Evolutionary conservation across 2,113 vertebrate species (phyloP).

Genomic region (Formicarius rufipectus): DNA sequence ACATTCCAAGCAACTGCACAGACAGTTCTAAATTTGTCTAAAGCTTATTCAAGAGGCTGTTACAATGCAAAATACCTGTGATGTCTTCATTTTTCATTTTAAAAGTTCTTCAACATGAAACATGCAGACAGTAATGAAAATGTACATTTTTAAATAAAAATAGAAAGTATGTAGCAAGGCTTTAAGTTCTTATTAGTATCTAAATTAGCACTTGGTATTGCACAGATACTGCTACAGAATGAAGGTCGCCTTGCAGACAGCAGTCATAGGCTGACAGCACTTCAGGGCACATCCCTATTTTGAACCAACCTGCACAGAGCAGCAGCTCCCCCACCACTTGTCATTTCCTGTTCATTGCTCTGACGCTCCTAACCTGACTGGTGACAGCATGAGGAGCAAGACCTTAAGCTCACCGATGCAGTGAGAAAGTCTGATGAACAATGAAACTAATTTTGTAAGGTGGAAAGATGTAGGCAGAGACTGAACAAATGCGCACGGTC

Average conservation of each 20-base stretch:
- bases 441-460: neutral
- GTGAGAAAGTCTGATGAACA: neutral
- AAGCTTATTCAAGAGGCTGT: neutral
- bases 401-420: neutral
- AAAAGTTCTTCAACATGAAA: neutral
- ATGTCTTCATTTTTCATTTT: neutral
- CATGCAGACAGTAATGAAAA: neutral
- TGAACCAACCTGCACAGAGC: neutral
- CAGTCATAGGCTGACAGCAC: neutral
- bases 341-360: neutral
- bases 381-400: neutral
- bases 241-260: neutral
- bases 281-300: conserved; percentile 1
- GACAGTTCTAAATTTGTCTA: conserved; percentile 1
- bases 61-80: neutral
- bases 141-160: neutral
- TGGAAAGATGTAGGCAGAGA: neutral
- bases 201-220: neutral
- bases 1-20: neutral
- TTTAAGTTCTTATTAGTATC: neutral
- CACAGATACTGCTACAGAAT: neutral
- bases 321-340: neutral
- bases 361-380: neutral
- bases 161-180: neutral
- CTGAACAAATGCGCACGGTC: neutral